Percentiles rank a stretch among this genome's conserved stretches.
Evolutionary conservation across 2,113 vertebrate species (phyloP).

Genomic region (Pandion haliaetus): DNA sequence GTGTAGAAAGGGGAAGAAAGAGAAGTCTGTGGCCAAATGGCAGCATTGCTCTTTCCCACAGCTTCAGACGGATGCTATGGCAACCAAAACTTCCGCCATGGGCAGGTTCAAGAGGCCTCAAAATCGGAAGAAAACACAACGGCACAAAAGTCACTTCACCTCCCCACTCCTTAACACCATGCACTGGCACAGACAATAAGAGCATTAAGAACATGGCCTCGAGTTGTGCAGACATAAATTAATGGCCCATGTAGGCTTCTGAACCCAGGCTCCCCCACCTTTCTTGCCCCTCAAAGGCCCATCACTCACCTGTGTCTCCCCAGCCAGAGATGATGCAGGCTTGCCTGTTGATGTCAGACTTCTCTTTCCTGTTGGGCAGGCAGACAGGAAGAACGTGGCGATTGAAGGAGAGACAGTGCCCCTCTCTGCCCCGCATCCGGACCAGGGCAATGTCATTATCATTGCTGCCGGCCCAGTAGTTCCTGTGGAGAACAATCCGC

Average conservation of each 20-base stretch:
- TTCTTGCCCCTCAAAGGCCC: not conserved
- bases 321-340: constrained; percentile 85
- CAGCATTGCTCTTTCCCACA: not conserved
- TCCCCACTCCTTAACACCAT: not conserved
- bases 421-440: constrained; percentile 79
- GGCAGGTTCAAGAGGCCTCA: not conserved
- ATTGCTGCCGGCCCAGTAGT: constrained; percentile 84
- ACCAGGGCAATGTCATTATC: constrained; percentile 88
- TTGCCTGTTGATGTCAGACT: constrained; percentile 50
- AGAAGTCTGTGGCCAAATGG: not conserved
- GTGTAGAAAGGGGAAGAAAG: not conserved
- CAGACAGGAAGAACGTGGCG: constrained; percentile 81
- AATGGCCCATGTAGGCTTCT: not conserved
- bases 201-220: not conserved
- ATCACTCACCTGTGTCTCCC: constrained; percentile 79
- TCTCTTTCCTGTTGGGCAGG: constrained; percentile 72
- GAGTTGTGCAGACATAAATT: not conserved
- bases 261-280: not conserved
- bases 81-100: not conserved
- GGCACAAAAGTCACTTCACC: not conserved
- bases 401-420: constrained; percentile 83
- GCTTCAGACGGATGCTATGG: not conserved
- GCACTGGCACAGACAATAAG: not conserved
- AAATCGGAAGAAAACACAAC: not conserved
- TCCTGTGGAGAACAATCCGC: constrained; percentile 82